Base-by-base conservation (phyloP, 2,888 invertebrate genomes). In the Drosophila peninsularis region DNA sequence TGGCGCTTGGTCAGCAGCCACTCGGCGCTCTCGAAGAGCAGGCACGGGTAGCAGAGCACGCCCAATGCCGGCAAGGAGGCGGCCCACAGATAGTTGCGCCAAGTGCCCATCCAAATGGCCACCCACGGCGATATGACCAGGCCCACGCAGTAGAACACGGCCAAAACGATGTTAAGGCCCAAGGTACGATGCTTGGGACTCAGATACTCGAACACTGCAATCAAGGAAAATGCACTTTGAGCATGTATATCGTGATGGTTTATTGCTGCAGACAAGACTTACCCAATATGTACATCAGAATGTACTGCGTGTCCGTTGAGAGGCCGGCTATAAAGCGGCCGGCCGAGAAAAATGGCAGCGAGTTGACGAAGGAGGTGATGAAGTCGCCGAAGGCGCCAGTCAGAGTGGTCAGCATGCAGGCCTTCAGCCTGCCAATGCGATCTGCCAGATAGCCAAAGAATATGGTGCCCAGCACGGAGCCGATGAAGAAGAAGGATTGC, bases 221-320 rank as follows among this genome's bases (percentile, higher is more conserved):
- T n/a, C 3, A 32, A 2, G 30, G 13, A 0, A 13, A 30, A 30
- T 10, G 10, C 30, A 6, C 7, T 30, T 30, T 30, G 1, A 30
- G 7, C 27, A 7, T 34, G 11, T 5, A 13, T 13, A 11, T 34
- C 3, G 32, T 10, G 32, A 32, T 9, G 24, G 0, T 0, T 3
- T 14, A 19, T 14, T 1, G 3, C 1, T 5, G 11, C 5, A 17
- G 5, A 4, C n/a, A 10, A 14, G 9, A 72, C 86, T 90, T 86
- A 94, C 94, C 94, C 77, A 94, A 92, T 69, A 94, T 94, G 67
- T 94, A 94, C 94, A 94, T 94, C 89, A 94, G 93, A 34, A 93
- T 92, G 79, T 94, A 94, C 75, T 94, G 93, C 5, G 93, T 93
- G 80, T 94, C 94, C n/a, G 94, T 94, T 9, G 94, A 94, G 62